Evolutionary conservation across 2,888 invertebrate species (phyloP), one percentile per base, ranked within the genome.

Genomic region (Conchocele bisecta): DNA sequence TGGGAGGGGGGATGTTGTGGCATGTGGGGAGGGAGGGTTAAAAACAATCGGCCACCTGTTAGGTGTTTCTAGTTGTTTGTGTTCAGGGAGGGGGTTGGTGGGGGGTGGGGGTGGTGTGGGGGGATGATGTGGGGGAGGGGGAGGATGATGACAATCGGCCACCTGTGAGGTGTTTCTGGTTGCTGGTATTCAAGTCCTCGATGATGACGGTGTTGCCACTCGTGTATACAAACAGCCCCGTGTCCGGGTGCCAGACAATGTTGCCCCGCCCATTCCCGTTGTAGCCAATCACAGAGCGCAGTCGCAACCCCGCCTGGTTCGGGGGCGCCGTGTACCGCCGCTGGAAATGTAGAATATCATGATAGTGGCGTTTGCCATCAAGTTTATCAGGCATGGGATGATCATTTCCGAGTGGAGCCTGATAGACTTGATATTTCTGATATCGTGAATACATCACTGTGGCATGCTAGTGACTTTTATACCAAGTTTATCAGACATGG

Each of bases 211-310:
- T 79, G 72, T 88, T 87, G 20, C 91, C 91, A 81, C 85, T 84
- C 2, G 89, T 86, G 70, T 90, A 91, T 5, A 86, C 88, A 84
- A 91, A 90, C 48, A 90, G 61, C 31, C 90, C 90, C 67, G 88
- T 85, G 63, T 89, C 88, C 22, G 90, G 85, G 54, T 89, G 84
- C 91, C 91, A 91, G 20, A 89, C 86, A 84, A 91, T 86, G 78
- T 91, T 91, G 51, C 83, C 82, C 50, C 89, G 80, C 4, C 89
- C 90, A 81, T 89, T 89, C 0, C 90, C 90, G 82, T 90, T 91
- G 58, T 88, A 91, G 2, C 91, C 91, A 53, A 91, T 86, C 28
- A 89, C 87, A 75, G 88, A 86, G 29, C 83, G 82, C 54, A 91
- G 79, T 42, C 81, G 83, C 11, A 91, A 64, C 5, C 91, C 90